These are phyloP conservation scores for Myathropa florea DNA, from an alignment of 2,888 invertebrate species.

Conservation along the genomic window DNA sequence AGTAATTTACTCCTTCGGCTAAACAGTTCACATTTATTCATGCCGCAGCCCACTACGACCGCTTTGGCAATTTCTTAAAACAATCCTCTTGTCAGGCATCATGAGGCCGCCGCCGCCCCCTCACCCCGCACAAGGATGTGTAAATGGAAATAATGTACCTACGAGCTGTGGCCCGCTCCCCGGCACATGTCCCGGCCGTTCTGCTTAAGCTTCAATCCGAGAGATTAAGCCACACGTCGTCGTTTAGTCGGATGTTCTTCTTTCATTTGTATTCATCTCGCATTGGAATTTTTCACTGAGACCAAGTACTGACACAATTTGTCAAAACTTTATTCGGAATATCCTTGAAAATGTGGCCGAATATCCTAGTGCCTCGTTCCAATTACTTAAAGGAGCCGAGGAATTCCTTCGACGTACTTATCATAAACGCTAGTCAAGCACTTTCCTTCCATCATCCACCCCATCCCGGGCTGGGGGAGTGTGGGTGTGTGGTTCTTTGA, in stretches of 20 bases:
- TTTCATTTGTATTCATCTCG: constrained; percentile 61
- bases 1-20: constrained; percentile 7
- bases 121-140: not conserved
- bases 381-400: constrained; percentile 58
- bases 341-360: constrained; percentile 27
- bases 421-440: constrained; percentile 32
- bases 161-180: not conserved
- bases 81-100: constrained; percentile 12
- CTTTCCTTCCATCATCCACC: not conserved
- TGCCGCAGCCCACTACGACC: constrained; percentile 9
- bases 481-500: not conserved
- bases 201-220: constrained; percentile 50
- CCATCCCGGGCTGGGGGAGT: not conserved
- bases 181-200: constrained; percentile 25
- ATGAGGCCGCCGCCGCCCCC: not conserved
- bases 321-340: constrained; percentile 53
- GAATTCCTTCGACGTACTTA: constrained; percentile 4
- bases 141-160: constrained; percentile 35
- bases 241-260: constrained; percentile 37
- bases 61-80: constrained; percentile 49
- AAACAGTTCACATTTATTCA: constrained; percentile 31
- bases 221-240: constrained; percentile 66
- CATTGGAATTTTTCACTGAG: constrained; percentile 64
- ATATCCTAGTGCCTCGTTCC: constrained; percentile 42
- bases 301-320: constrained; percentile 56